These are phyloP conservation scores for Scartelaos histophorus DNA, from an alignment of 2,113 vertebrate species.

Conservation along the genomic window DNA sequence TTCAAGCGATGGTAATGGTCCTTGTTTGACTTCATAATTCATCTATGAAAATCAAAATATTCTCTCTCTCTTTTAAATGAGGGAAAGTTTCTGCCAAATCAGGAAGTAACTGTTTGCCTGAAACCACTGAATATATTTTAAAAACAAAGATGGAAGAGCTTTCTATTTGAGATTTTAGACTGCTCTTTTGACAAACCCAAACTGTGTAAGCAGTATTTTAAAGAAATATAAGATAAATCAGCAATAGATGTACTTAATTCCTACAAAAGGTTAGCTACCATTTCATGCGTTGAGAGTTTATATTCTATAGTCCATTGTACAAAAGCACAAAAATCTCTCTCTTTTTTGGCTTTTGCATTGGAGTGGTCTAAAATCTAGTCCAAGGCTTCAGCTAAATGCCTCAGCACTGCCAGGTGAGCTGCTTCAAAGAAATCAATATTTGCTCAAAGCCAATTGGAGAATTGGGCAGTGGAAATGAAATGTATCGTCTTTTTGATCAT, in stretches of 20 bases:
- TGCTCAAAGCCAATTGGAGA: slow-evolving; percentile 6
- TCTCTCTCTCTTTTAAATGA: too few relatives aligned
- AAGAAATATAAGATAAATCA: too few relatives aligned
- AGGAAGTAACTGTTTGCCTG: too few relatives aligned
- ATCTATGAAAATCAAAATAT: too few relatives aligned
- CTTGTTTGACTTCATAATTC: too few relatives aligned
- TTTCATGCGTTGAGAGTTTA: neutral
- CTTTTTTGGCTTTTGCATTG: neutral
- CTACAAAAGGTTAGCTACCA: neutral
- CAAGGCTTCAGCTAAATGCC: neutral
- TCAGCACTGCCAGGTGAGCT: neutral
- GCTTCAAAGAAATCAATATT: neutral
- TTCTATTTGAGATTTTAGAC: too few relatives aligned
- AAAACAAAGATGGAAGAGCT: too few relatives aligned
- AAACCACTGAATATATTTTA: too few relatives aligned
- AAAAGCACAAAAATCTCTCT: neutral
- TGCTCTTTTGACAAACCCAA: too few relatives aligned
- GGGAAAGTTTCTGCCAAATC: too few relatives aligned
- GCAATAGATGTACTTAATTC: neutral
- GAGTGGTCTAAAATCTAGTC: neutral
- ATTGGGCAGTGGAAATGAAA: neutral
- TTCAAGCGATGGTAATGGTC: too few relatives aligned
- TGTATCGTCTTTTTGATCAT: neutral
- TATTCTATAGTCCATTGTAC: neutral
- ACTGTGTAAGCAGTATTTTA: too few relatives aligned